Evolutionary conservation across 1,140 invertebrate genomes (phyloP), one percentile per base, ranked within the genome.

Genomic region (Drosophila chauvacae): DNA sequence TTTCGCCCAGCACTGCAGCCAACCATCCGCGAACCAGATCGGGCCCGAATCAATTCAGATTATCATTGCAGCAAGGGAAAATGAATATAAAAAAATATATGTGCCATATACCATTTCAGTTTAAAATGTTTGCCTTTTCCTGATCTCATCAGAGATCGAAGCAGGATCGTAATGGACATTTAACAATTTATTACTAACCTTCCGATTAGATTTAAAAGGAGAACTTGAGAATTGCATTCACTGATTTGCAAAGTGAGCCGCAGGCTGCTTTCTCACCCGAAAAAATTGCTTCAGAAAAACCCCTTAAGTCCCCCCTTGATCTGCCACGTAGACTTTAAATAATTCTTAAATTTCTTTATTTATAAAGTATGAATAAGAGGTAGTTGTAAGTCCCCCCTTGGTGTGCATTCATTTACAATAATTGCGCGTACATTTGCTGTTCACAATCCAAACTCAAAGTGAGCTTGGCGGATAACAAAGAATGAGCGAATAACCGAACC

Each of bases 381-480:
- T 4, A 9, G 35, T 37, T 39, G 47, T 18, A 13, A 50, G 13
- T 41, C 11, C 30, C 48, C 59, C 37, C 35, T 50, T 20, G 28
- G 35, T 51, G 23, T 30, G 39, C 62, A 68, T 75, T 82, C 70
- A 79, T 76, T 75, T 71, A 69, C 71, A 82, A 83, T 87, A 87
- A 86, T 83, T 87, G 83, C 75, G 66, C 86, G 83, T 77, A 82
- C 81, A 80, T 87, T 79, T 79, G 53, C 59, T 58, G 51, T 62
- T 59, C 62, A 69, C 69, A 81, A 65, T 28, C 23, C 47, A 63
- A 84, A 69, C 62, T 44, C 62, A 64, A 58, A 56, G 35, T 23
- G 35, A 56, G 37, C 51, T 37, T 41, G 37, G 39, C n/a, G 55
- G 33, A 55, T 47, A 68, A 72, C 64, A 76, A 51, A 63, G 48